Evolutionary conservation across 1,140 invertebrate genomes (phyloP).

Genomic region (Globodera rostochiensis): DNA sequence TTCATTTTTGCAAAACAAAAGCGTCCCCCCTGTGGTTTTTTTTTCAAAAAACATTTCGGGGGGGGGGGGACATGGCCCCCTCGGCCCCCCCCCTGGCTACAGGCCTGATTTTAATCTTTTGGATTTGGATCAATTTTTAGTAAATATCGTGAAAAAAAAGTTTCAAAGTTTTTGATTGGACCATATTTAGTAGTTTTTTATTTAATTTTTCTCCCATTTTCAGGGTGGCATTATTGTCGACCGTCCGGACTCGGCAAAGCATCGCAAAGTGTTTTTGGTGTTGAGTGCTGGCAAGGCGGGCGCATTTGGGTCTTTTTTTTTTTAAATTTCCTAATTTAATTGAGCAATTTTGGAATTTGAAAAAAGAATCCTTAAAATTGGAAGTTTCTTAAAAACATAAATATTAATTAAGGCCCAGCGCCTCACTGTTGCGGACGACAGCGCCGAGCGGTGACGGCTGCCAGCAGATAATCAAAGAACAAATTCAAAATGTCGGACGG

Average conservation of each 20-base stretch:
- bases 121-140: too few species aligned
- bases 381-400: background rate
- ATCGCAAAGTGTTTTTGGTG: slow-evolving; percentile 28
- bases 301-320: slow-evolving; percentile 7
- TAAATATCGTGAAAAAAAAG: too few species aligned
- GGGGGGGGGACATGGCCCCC: too few species aligned
- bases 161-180: too few species aligned
- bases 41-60: too few species aligned
- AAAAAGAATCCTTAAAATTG: too few species aligned
- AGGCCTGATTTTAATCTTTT: too few species aligned
- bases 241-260: slow-evolving; percentile 77
- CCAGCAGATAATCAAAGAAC: background rate
- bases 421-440: background rate
- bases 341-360: background rate
- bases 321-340: background rate
- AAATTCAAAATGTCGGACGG: slow-evolving; percentile 6
- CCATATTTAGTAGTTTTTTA: background rate
- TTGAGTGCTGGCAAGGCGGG: slow-evolving; percentile 19
- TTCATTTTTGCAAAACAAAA: too few species aligned
- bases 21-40: too few species aligned
- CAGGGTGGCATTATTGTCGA: slow-evolving; percentile 79
- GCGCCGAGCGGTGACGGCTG: background rate
- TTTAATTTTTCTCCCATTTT: background rate
- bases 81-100: too few species aligned
- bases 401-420: background rate